Percentiles rank a stretch among this genome's conserved stretches.
Conservation (phyloP, 1,140 invertebrate species). For the Rhopalosiphum maidis region DNA sequence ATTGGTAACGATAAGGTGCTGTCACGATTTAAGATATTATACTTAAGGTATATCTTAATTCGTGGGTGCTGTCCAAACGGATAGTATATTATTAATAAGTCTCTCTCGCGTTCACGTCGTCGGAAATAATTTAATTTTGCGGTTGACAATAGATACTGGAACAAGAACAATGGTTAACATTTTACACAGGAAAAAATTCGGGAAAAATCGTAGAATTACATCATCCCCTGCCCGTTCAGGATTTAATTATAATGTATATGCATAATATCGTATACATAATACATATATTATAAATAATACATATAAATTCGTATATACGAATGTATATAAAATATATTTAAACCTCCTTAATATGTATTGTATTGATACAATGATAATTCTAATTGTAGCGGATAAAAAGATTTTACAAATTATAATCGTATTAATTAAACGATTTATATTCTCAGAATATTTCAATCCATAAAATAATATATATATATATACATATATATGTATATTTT, state of each 20-base stretch:
- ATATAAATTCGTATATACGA: neutral
- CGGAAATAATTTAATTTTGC: neutral
- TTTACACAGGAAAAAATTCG: neutral
- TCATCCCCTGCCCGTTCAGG: neutral
- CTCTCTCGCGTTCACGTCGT: neutral
- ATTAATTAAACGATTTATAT: neutral
- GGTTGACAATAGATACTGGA: neutral
- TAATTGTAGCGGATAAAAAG: neutral
- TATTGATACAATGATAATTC: neutral
- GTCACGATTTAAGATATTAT: too few relatives aligned
- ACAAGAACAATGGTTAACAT: neutral
- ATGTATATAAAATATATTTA: neutral
- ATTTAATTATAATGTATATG: neutral
- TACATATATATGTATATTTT: neutral
- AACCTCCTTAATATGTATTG: neutral
- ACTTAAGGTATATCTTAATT: too few relatives aligned
- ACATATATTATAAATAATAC: neutral
- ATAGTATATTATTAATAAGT: neutral
- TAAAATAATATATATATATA: neutral
- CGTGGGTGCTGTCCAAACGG: neutral
- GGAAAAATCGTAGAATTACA: neutral
- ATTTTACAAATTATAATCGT: constrained; percentile 10
- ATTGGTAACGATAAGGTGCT: neutral
- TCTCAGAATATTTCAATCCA: neutral
- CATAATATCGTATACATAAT: neutral